A percentile compares a stretch with the other conserved stretches of the same genome.
phyloP scores from a whole-genome alignment of 2,113 vertebrate genomes.

The Actenoides lindsayi region DNA sequence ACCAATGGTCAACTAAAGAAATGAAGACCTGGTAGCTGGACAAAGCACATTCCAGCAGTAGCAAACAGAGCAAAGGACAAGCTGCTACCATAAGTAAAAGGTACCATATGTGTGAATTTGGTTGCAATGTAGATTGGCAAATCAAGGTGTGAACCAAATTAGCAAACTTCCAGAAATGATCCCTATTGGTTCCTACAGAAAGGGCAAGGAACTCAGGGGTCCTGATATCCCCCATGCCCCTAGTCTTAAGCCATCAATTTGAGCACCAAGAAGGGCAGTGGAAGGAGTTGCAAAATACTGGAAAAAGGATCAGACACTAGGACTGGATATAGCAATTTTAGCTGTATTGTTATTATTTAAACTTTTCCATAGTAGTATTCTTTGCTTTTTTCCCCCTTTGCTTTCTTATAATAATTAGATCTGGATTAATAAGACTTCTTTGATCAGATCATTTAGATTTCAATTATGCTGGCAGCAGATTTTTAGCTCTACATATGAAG shows the following conservation, averaged over 20 bases:
- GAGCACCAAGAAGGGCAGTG: background rate
- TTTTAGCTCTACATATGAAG: background rate
- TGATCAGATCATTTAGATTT: background rate
- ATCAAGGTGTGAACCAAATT: background rate
- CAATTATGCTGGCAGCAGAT: background rate
- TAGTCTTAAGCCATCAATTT: background rate
- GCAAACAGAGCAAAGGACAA: background rate
- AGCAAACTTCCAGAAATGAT: background rate
- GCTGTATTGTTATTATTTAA: background rate
- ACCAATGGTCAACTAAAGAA: background rate
- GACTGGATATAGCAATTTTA: background rate
- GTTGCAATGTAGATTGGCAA: background rate
- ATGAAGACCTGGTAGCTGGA: background rate
- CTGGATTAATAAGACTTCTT: background rate
- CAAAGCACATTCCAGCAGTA: background rate
- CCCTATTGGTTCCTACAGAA: background rate
- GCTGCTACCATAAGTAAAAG: background rate
- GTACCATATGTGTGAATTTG: accelerated
- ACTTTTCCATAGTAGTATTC: background rate
- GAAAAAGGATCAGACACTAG: background rate
- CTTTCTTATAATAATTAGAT: background rate
- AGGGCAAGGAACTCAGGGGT: background rate
- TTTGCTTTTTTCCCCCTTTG: background rate
- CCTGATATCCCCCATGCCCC: background rate
- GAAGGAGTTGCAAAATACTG: background rate